A percentile compares a stretch with the other conserved stretches of the same genome.
Conservation (phyloP, 2,888 invertebrate species). For the Athetis lepigone region DNA sequence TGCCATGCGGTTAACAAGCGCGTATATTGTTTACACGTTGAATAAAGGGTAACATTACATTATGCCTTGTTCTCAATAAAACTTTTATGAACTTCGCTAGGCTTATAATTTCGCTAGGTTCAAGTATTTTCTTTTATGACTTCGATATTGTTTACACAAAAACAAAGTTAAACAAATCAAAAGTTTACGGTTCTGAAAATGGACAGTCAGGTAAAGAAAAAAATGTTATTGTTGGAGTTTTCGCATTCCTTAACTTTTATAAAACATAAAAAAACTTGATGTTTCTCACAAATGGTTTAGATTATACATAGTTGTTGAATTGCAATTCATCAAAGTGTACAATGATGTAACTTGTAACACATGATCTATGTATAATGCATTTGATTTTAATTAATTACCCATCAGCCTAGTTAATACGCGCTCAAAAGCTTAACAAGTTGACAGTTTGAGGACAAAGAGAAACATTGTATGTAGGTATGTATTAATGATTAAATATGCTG, state of each 20-base stretch:
- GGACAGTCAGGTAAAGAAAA: constrained; percentile 13
- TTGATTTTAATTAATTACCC: constrained; percentile 52
- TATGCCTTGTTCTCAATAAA: constrained; percentile 67
- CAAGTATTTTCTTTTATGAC: constrained; percentile 59
- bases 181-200: constrained; percentile 44
- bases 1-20: constrained; percentile 66
- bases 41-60: constrained; percentile 72
- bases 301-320: too few species aligned
- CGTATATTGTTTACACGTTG: constrained; percentile 72
- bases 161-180: constrained; percentile 47
- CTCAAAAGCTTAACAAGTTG: constrained; percentile 45
- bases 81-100: constrained; percentile 63
- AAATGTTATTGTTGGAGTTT: neutral
- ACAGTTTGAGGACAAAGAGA: constrained; percentile 53
- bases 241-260: neutral
- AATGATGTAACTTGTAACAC: constrained; percentile 10
- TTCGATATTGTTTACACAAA: constrained; percentile 59
- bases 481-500: constrained; percentile 7
- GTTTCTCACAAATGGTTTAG: too few species aligned
- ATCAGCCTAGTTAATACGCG: constrained; percentile 51
- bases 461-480: constrained; percentile 22
- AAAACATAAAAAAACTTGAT: neutral
- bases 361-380: constrained; percentile 44
- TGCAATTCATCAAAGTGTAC: neutral
- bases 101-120: too few species aligned